Evolutionary conservation across 2,797 vertebrate species (phyloP).

Genomic region (Parotocinclus haroldoi): DNA sequence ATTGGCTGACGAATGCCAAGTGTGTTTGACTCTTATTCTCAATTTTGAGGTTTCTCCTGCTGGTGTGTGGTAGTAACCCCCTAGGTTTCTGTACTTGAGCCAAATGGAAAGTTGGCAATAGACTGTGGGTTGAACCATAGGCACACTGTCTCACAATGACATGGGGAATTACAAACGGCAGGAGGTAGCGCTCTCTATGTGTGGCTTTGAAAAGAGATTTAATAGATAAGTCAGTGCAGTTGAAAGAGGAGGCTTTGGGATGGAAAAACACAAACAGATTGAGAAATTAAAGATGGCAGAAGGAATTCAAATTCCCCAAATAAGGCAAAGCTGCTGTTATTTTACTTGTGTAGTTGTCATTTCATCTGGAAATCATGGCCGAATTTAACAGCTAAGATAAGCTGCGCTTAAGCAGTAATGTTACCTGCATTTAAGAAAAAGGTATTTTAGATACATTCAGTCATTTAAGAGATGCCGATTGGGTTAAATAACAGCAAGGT

Average conservation of each 20-base stretch:
- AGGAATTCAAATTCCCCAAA: not conserved
- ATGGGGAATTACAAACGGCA: conserved; percentile 33
- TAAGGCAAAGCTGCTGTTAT: not conserved
- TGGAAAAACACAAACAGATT: conserved; percentile 24
- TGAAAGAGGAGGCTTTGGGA: conserved; percentile 30
- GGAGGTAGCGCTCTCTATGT: conserved; percentile 17
- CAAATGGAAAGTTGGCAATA: conserved; percentile 18
- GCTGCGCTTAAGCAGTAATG: not conserved
- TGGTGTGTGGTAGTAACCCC: conserved; percentile 8
- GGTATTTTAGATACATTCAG: no score
- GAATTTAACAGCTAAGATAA: no score
- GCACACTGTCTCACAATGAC: conserved; percentile 35
- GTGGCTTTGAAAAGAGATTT: conserved; percentile 19
- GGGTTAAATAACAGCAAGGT: no score
- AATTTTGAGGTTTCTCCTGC: conserved; percentile 13
- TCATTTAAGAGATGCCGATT: no score
- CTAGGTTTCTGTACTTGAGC: conserved; percentile 9
- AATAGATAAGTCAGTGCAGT: conserved; percentile 21
- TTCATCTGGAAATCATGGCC: not conserved
- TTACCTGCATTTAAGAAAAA: not conserved
- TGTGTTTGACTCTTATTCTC: conserved; percentile 14
- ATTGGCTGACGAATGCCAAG: conserved; percentile 13
- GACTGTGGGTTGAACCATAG: conserved; percentile 7
- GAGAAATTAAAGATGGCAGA: conserved; percentile 1
- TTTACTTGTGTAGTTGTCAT: not conserved